Evolutionary conservation across 2,888 invertebrate genomes (phyloP).

Genomic region (Noctua janthina): DNA sequence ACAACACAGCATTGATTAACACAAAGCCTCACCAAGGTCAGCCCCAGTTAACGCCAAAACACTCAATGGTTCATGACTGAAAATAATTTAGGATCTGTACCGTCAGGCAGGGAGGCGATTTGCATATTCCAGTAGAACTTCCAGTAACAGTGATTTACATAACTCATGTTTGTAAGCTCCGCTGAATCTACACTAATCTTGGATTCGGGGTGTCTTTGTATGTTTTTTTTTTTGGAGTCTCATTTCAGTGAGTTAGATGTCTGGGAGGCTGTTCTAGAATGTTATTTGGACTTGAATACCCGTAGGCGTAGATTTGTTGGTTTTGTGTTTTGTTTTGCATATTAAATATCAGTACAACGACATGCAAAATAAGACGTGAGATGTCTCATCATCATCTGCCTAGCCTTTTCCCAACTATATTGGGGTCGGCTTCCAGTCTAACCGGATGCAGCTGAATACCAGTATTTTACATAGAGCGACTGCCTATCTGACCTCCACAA

Average conservation of each 20-base stretch:
- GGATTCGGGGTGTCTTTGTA: conserved; percentile 55
- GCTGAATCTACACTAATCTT: conserved; percentile 62
- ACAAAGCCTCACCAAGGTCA: conserved; percentile 53
- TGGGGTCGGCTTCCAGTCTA: too few species aligned
- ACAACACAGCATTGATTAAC: conserved; percentile 31
- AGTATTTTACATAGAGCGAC: too few species aligned
- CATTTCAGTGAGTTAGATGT: conserved; percentile 12
- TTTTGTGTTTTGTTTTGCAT: neutral
- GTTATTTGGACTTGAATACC: neutral
- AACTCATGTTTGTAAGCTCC: conserved; percentile 69
- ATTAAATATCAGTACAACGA: too few species aligned
- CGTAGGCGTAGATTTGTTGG: neutral
- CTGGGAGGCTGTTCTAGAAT: neutral
- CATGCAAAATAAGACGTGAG: neutral
- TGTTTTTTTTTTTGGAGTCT: conserved; percentile 29
- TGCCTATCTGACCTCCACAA: too few species aligned
- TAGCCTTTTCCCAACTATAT: too few species aligned
- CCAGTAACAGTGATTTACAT: conserved; percentile 69
- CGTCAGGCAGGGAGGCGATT: conserved; percentile 60
- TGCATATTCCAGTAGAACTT: conserved; percentile 66
- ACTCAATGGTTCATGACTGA: conserved; percentile 62
- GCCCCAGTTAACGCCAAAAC: conserved; percentile 55
- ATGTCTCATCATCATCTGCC: neutral
- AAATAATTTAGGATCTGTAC: conserved; percentile 63
- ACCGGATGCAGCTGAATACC: too few species aligned